Evolutionary conservation across 1,140 invertebrate genomes (phyloP).

Genomic region (Apis mellifera): Amel_HAv3.1 CM009946.2:6932001-6932500

Average conservation of each 20-base stretch:
- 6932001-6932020: background rate
- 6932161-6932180: slow-evolving; percentile 11
- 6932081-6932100: too few relatives aligned
- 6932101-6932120: too few relatives aligned
- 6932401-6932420: background rate
- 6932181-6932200: slow-evolving; percentile 18
- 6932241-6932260: background rate
- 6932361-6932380: background rate
- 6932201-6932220: slow-evolving; percentile 43
- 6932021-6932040: background rate
- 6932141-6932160: slow-evolving; percentile 11
- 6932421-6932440: too few relatives aligned
- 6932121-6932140: background rate
- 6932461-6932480: too few relatives aligned
- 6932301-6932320: slow-evolving; percentile 29
- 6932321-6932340: slow-evolving; percentile 40
- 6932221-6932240: slow-evolving; percentile 20
- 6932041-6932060: too few relatives aligned
- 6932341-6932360: background rate
- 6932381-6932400: background rate
- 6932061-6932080: too few relatives aligned
- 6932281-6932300: slow-evolving; percentile 24
- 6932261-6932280: too few relatives aligned
- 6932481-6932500: too few relatives aligned
- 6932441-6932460: too few relatives aligned